Percentiles rank a stretch among this genome's conserved stretches.
Evolutionary conservation across 2,888 invertebrate genomes (phyloP).

Genomic region (Meliscaeva auricollis): DNA sequence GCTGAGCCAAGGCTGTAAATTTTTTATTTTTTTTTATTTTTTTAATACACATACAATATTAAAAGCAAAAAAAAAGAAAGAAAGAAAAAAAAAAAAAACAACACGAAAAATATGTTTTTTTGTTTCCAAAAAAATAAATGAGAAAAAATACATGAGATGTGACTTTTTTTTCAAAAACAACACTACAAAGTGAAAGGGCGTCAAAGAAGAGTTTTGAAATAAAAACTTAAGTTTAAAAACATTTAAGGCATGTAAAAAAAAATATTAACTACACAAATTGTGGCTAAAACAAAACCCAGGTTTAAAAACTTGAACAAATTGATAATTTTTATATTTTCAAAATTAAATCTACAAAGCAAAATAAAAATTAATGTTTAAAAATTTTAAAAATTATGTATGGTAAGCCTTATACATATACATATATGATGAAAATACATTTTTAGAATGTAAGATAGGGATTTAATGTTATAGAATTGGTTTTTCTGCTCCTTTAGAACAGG

Average conservation of each 20-base stretch:
- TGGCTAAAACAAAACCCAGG: conserved; percentile 73
- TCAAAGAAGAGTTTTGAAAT: conserved; percentile 24
- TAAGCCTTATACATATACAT: too few relatives aligned
- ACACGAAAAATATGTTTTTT: background rate
- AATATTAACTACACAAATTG: conserved; percentile 51
- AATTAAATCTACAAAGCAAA: conserved; percentile 19
- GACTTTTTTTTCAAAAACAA: conserved; percentile 20
- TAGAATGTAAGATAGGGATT: too few relatives aligned
- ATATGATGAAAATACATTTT: too few relatives aligned
- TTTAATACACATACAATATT: background rate
- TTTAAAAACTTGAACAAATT: conserved; percentile 62
- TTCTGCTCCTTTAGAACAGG: too few relatives aligned
- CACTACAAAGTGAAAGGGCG: conserved; percentile 37
- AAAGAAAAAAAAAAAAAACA: conserved; percentile 21
- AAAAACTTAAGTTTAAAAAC: conserved; percentile 18
- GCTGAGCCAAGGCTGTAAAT: conserved; percentile 81
- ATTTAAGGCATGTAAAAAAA: conserved; percentile 36
- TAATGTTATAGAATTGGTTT: too few relatives aligned
- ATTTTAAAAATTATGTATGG: too few relatives aligned
- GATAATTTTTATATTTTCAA: conserved; percentile 21
- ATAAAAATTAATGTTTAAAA: background rate
- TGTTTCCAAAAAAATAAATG: too few relatives aligned
- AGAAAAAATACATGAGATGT: background rate
- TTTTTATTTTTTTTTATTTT: conserved; percentile 14
- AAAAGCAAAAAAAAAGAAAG: conserved; percentile 10